Percentiles rank a stretch among this genome's conserved stretches.
Conservation (phyloP, 2,888 invertebrate genomes). For the Dolichomitus sp. region DNA sequence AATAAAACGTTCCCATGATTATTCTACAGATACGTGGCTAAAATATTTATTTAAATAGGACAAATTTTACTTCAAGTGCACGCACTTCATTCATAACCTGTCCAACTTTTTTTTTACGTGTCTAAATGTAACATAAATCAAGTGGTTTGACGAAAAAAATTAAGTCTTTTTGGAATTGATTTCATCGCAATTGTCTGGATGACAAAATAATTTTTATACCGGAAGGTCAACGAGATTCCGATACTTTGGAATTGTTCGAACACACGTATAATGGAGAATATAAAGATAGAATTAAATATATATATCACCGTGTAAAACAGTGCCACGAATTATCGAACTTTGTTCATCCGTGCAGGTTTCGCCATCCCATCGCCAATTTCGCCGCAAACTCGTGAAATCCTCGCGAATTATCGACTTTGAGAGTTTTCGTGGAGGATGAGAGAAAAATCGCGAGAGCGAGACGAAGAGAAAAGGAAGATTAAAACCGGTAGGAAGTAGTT, state of each 20-base stretch:
- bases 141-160: too few species aligned
- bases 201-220: background rate
- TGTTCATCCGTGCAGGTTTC: conserved; percentile 47
- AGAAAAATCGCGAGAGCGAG: conserved; percentile 18
- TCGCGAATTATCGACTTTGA: conserved; percentile 67
- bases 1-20: background rate
- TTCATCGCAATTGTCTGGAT: too few species aligned
- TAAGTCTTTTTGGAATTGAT: too few species aligned
- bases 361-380: conserved; percentile 68
- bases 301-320: conserved; percentile 50
- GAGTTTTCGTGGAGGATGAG: conserved; percentile 62
- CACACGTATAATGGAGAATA: conserved; percentile 15
- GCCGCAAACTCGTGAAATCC: conserved; percentile 66
- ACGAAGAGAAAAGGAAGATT: conserved; percentile 32
- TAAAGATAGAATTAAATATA: conserved; percentile 29
- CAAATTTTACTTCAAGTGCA: too few species aligned
- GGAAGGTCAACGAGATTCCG: background rate
- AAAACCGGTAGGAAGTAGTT: conserved; percentile 28
- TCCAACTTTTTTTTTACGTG: too few species aligned
- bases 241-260: conserved; percentile 50
- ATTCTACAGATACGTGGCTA: background rate
- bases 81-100: too few species aligned
- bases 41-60: too few species aligned
- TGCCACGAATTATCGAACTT: conserved; percentile 58
- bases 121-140: too few species aligned